Evolutionary conservation across 37 sponge, comb jelly and placozoan species (phyloP).

Genomic region (Spongilla lacustris): DNA sequence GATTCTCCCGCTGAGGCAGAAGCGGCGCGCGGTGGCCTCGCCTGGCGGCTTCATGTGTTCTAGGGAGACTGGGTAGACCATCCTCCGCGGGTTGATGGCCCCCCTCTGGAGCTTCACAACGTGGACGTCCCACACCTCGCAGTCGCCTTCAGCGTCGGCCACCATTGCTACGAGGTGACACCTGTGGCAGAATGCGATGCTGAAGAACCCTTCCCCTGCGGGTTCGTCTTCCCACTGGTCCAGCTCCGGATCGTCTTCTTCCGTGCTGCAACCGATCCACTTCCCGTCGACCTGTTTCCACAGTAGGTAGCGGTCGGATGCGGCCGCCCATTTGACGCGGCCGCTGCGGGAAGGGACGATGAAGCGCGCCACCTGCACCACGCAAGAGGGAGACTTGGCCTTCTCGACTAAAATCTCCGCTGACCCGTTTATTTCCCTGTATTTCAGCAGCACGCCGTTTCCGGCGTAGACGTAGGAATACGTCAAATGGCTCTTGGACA

Average conservation of each 20-base stretch:
- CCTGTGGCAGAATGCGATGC: slow-evolving; percentile 43
- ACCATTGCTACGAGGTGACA: slow-evolving; percentile 45
- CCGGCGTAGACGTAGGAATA: slow-evolving; percentile 45
- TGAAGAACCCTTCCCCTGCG: slow-evolving; percentile 31
- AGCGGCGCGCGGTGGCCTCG: slow-evolving; percentile 39
- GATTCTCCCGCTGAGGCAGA: slow-evolving; percentile 38
- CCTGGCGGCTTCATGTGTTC: too few relatives aligned
- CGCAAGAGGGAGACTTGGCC: slow-evolving; percentile 1
- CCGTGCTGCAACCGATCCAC: slow-evolving; percentile 40
- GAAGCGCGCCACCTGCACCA: slow-evolving; percentile 24
- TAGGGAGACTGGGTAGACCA: slow-evolving; percentile 41
- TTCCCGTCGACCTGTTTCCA: slow-evolving; percentile 59
- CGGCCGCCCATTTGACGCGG: slow-evolving; percentile 46
- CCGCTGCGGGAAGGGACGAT: slow-evolving; percentile 11
- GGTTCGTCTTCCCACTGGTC: slow-evolving; percentile 57
- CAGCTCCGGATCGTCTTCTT: neutral
- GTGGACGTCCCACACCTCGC: slow-evolving; percentile 65
- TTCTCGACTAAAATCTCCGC: slow-evolving; percentile 36
- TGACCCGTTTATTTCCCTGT: slow-evolving; percentile 13
- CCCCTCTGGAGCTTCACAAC: slow-evolving; percentile 43
- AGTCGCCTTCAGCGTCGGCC: slow-evolving; percentile 58
- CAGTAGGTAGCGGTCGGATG: slow-evolving; percentile 28
- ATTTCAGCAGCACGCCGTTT: slow-evolving; percentile 30
- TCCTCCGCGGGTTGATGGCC: slow-evolving; percentile 2
- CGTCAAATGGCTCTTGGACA: slow-evolving; percentile 4